Percentiles rank a stretch among this genome's conserved stretches.
These are phyloP conservation scores for Heliocidaris erythrogramma DNA, from an alignment of 35 echinoderm and acorn worm genomes.

Conservation along the genomic window DNA sequence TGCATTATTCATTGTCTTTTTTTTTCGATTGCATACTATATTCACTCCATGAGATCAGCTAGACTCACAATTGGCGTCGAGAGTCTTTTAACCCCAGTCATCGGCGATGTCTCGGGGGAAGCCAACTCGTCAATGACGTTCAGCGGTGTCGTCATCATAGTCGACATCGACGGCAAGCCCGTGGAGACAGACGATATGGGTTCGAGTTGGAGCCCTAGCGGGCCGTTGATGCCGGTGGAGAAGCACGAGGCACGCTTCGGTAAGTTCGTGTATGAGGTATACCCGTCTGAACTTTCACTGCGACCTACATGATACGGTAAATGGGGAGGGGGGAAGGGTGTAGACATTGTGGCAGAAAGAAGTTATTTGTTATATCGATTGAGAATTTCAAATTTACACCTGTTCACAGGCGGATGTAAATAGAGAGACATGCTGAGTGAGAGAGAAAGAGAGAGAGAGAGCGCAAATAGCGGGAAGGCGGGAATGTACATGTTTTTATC, in stretches of 20 bases:
- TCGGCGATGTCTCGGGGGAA: neutral
- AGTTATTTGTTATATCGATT: no score
- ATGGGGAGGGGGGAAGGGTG: neutral
- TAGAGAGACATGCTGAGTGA: no score
- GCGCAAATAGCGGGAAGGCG: no score
- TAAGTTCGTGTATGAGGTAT: slow-evolving; percentile 20
- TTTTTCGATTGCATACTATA: neutral
- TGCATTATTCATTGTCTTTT: neutral
- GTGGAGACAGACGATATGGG: neutral
- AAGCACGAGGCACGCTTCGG: slow-evolving; percentile 29
- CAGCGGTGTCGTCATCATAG: neutral
- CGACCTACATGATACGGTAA: neutral
- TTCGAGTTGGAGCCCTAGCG: neutral
- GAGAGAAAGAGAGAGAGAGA: no score
- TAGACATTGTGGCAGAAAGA: no score
- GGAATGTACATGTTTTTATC: no score
- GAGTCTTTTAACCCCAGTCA: neutral
- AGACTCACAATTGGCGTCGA: slow-evolving; percentile 7
- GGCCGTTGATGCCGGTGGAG: neutral
- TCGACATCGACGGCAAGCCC: neutral
- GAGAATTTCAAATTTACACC: no score
- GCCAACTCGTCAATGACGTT: neutral
- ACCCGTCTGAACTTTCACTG: slow-evolving; percentile 15
- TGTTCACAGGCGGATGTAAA: no score
- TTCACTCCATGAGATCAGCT: neutral